Evolutionary conservation across 2,113 vertebrate species (phyloP).

Genomic region (Trematomus loennbergii): DNA sequence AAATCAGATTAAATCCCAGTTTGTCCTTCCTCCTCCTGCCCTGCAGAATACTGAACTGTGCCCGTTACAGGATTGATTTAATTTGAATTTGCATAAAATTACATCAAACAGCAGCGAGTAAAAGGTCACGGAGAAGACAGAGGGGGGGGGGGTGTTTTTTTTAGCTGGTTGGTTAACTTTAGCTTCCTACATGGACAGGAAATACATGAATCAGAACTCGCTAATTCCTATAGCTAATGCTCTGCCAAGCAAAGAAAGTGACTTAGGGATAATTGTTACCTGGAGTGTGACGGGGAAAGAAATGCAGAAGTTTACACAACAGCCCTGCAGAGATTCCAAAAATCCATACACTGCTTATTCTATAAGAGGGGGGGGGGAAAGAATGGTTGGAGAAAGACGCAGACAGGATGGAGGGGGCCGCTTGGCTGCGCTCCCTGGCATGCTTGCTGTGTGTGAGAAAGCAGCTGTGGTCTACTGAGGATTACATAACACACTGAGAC

Average conservation of each 20-base stretch:
- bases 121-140: conserved; percentile 52
- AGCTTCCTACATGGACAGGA: not conserved
- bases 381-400: conserved; percentile 17
- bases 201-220: conserved; percentile 1
- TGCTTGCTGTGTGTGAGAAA: conserved; percentile 72
- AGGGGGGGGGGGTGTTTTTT: conserved; percentile 7
- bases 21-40: conserved; percentile 58
- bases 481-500: conserved; percentile 78
- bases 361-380: conserved; percentile 35
- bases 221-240: not conserved
- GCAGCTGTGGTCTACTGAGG: conserved; percentile 79
- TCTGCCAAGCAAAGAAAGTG: not conserved
- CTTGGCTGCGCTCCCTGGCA: conserved; percentile 57
- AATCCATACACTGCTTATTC: conserved; percentile 68
- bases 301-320: conserved; percentile 45
- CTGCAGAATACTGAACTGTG: conserved; percentile 43
- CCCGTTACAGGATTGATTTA: conserved; percentile 60
- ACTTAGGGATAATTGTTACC: conserved; percentile 6
- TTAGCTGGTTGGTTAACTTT: not conserved
- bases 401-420: conserved; percentile 47
- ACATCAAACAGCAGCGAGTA: conserved; percentile 49
- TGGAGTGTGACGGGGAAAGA: not conserved
- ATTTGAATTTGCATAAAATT: conserved; percentile 73
- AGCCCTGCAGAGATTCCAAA: conserved; percentile 52
- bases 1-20: conserved; percentile 60